Evolutionary conservation across 2,888 invertebrate genomes (phyloP), one percentile per base, ranked within the genome.

Genomic region (Melanostoma mellinum): DNA sequence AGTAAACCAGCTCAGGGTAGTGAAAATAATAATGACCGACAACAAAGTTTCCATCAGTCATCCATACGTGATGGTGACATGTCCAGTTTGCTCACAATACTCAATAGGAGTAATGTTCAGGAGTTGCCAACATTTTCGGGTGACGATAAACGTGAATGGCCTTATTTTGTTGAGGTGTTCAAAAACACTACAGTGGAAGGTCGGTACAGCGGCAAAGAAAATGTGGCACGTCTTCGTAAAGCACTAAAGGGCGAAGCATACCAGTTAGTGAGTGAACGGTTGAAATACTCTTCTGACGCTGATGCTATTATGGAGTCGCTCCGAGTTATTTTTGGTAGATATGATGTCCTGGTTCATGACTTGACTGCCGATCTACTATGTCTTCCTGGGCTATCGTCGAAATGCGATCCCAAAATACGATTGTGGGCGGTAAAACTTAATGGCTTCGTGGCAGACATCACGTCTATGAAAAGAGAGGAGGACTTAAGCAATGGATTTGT

Each of bases 361-460:
- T n/a, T n/a, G n/a, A n/a, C n/a, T n/a, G n/a, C n/a, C n/a, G n/a
- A n/a, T n/a, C n/a, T n/a, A n/a, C n/a, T n/a, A n/a, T n/a, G n/a
- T n/a, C n/a, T n/a, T n/a, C n/a, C n/a, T n/a, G n/a, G n/a, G n/a
- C n/a, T n/a, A n/a, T n/a, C n/a, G n/a, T n/a, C n/a, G n/a, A n/a
- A n/a, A n/a, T n/a, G n/a, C n/a, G n/a, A n/a, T n/a, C n/a, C n/a
- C n/a, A n/a, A n/a, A n/a, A n/a, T n/a, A n/a, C n/a, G n/a, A n/a
- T n/a, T n/a, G n/a, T n/a, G n/a, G n/a, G n/a, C n/a, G n/a, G n/a
- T n/a, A n/a, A n/a, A n/a, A n/a, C n/a, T n/a, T n/a, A n/a, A n/a
- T n/a, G n/a, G 48, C 2, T 68, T 68, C n/a, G 56, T 68, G 2
- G 68, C 68, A 1, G 68, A 68, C n/a, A 30, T 48, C 10, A 68